Conservation (phyloP, 2,113 vertebrate species). For the Corythoichthys intestinalis region DNA sequence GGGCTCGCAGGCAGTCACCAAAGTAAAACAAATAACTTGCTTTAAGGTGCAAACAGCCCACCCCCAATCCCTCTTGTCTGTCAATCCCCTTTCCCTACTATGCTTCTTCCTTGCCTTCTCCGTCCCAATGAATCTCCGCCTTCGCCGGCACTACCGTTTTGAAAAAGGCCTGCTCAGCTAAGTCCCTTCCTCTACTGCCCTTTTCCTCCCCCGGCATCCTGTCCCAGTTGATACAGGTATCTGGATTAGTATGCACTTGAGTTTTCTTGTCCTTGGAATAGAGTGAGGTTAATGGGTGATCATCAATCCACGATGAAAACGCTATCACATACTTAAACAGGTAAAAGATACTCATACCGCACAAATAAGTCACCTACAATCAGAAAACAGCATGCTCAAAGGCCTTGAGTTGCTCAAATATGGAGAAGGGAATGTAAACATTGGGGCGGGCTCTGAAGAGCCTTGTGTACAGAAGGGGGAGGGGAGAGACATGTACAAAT, state of each 20-base stretch:
- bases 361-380: constrained; percentile 27
- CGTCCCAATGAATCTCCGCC: constrained; percentile 50
- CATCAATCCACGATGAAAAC: constrained; percentile 36
- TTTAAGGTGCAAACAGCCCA: constrained; percentile 64
- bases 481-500: constrained; percentile 43
- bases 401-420: constrained; percentile 71
- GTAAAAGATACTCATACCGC: constrained; percentile 29
- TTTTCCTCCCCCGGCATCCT: constrained; percentile 35
- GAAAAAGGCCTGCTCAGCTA: constrained; percentile 21
- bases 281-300: constrained; percentile 38
- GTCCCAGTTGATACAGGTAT: constrained; percentile 47
- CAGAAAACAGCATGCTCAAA: constrained; percentile 34
- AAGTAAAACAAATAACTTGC: constrained; percentile 56
- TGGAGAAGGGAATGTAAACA: constrained; percentile 80
- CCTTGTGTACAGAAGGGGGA: constrained; percentile 30
- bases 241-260: constrained; percentile 38
- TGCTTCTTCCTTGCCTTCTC: constrained; percentile 26
- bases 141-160: constrained; percentile 32
- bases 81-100: constrained; percentile 18
- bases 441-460: constrained; percentile 57
- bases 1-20: constrained; percentile 37
- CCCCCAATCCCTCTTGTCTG: constrained; percentile 33
- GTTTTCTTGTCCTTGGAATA: constrained; percentile 26
- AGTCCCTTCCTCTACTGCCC: constrained; percentile 16
- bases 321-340: neutral